Percentiles rank a stretch among this genome's conserved stretches.
These are phyloP conservation scores for Euproctis similis DNA, from an alignment of 2,888 invertebrate genomes.

Conservation along the genomic window DNA sequence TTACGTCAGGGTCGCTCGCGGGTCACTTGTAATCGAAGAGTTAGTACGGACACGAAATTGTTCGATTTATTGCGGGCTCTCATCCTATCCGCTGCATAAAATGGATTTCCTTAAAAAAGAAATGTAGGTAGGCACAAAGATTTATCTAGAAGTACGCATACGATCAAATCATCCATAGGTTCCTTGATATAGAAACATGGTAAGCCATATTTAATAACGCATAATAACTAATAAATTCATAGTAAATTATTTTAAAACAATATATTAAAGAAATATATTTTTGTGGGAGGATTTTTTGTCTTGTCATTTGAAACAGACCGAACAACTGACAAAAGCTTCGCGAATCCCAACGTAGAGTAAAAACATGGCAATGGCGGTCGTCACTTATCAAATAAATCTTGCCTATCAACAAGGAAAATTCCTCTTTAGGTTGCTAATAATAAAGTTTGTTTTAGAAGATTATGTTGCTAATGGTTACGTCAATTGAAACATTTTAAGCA, in stretches of 20 bases:
- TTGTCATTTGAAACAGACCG: slow-evolving; percentile 48
- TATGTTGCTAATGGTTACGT: slow-evolving; percentile 26
- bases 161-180: background rate
- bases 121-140: slow-evolving; percentile 2
- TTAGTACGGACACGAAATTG: slow-evolving; percentile 38
- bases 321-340: slow-evolving; percentile 60
- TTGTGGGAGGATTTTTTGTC: slow-evolving; percentile 34
- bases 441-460: slow-evolving; percentile 12
- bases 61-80: slow-evolving; percentile 41
- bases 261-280: slow-evolving; percentile 11
- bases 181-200: slow-evolving; percentile 4
- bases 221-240: slow-evolving; percentile 19
- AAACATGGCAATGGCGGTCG: slow-evolving; percentile 51
- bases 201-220: slow-evolving; percentile 6
- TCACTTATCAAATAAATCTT: slow-evolving; percentile 33
- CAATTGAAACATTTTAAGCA: slow-evolving; percentile 30
- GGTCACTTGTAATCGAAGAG: slow-evolving; percentile 55
- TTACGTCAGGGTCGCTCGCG: slow-evolving; percentile 38
- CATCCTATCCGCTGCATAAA: slow-evolving; percentile 30
- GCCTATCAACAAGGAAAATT: slow-evolving; percentile 11
- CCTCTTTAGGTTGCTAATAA: slow-evolving; percentile 8
- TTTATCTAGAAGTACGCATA: slow-evolving; percentile 6
- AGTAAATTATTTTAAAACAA: too few species aligned
- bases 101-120: slow-evolving; percentile 13
- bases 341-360: slow-evolving; percentile 57